Conservation (phyloP, 2,888 invertebrate genomes). For the Callinectes sapidus region DNA sequence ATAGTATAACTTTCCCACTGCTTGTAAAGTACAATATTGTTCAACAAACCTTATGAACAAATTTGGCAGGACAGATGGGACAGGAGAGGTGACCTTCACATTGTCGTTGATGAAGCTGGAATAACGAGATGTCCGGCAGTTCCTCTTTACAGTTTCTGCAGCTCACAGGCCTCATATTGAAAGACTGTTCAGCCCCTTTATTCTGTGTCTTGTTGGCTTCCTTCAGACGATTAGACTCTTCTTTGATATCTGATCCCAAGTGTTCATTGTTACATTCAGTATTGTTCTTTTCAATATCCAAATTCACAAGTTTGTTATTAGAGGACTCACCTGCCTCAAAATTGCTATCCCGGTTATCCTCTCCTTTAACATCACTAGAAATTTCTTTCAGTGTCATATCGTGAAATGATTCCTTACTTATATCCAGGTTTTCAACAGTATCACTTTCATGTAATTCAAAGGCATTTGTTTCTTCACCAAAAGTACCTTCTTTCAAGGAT, state of each 20-base stretch:
- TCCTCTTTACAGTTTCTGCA: slow-evolving; percentile 55
- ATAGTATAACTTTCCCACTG: not conserved
- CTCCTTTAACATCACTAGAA: not conserved
- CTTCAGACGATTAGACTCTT: not conserved
- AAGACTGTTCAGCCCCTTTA: not conserved
- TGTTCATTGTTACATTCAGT: not conserved
- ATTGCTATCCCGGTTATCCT: not conserved
- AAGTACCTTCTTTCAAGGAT: not conserved
- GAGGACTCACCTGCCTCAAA: not conserved
- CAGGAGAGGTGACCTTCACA: slow-evolving; percentile 59
- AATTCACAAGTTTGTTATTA: not conserved
- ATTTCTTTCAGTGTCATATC: not conserved
- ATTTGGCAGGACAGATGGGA: slow-evolving; percentile 49
- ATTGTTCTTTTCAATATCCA: not conserved
- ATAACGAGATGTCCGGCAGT: slow-evolving; percentile 51
- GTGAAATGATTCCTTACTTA: not conserved
- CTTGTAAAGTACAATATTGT: not conserved
- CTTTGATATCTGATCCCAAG: not conserved
- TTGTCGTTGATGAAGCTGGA: slow-evolving; percentile 52
- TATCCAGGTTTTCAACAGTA: not conserved
- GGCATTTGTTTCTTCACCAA: not conserved
- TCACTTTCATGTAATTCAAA: not conserved
- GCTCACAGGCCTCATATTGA: slow-evolving; percentile 49
- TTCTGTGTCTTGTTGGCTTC: not conserved
- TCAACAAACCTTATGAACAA: slow-evolving; percentile 53